Evolutionary conservation across 2,113 vertebrate species (phyloP), one percentile per base, ranked within the genome.

Genomic region (Perca flavescens): DNA sequence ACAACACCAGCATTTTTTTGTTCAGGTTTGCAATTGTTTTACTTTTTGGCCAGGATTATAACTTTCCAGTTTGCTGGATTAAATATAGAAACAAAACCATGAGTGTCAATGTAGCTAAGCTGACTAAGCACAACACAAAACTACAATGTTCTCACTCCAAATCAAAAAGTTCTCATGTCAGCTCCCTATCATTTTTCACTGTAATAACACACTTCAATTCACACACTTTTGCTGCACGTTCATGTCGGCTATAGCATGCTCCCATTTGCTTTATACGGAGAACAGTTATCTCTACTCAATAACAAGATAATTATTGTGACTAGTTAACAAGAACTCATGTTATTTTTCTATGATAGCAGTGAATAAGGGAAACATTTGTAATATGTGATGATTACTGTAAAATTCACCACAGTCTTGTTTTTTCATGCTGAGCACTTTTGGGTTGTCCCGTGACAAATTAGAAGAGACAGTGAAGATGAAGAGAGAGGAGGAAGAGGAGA

Each of bases 391-490:
- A 84, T 71, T 64, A 63, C 72, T 74, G 58, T 43, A 43, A 11
- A 85, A 62, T 15, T 70, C 34, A 25, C 64, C 52, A 25, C n/a
- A 74, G 70, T 58, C 57, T 43, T 40, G 25, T 70, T 77, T 85
- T 66, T 46, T 80, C 75, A 64, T 52, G 74, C 70, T 68, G 79
- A 83, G 50, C 43, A 81, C 62, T 79, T 74, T 81, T 56, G 61
- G 66, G 31, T 47, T 50, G 50, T 88, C 56, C 64, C 21, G 28
- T 71, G 75, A 88, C 49, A 68, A 68, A 93, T 91, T 73, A 76
- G 65, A 66, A 31, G 61, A 90, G 83, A 85, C 77, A 71, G 53
- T 19, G 34, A 25, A 64, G 85, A 72, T 21, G 28, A 16, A 43
- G 49, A 57, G 64, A 54, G 40, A 54, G 56, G 47, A 79, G 53